Evolutionary conservation across 2,797 vertebrate genomes (phyloP), one percentile per base, ranked within the genome.

Genomic region (Ambastaia sidthimunki): DNA sequence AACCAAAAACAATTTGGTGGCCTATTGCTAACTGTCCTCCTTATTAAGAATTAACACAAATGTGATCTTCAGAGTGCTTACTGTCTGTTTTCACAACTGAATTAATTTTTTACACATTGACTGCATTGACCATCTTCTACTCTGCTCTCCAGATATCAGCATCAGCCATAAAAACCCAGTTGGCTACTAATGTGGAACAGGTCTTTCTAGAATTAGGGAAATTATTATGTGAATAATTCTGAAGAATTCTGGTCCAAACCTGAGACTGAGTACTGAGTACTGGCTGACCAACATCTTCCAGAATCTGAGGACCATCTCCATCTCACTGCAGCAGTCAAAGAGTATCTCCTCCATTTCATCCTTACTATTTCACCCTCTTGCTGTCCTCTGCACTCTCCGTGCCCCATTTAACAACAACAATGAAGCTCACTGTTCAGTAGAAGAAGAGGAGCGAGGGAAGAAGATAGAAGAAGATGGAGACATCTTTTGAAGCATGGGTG

Each of bases 71-170:
- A 28, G 21, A 60, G 21, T 60, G 57, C 57, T 15, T 23, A 60
- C 21, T 60, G 25, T 60, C 57, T 60, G 23, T 28, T 60, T 59
- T 25, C 55, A 59, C 55, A 59, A 59, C 13, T 60, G 13, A 60
- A 60, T 60, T 21, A 60, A 60, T 60, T 60, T 6, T 28, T 59
- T 54, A 54, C 16, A 28, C 9, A 28, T 60, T 28, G 15, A 48
- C 4, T 34, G 34, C 48, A 28, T 28, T 60, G 57, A 19, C 13
- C 23, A 60, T 15, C 13, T 2, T 21, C 10, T 3, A 16, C 57
- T 23, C 4, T 60, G 57, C 1, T 3, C 23, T 60, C 23, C 15
- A 28, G 0, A 60, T 15, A 28, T 28, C 57, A 60, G 21, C 55
- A 25, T 13, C 23, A 25, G 23, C 11, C 23, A 16, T 25, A 60